Evolutionary conservation across 2,888 invertebrate species (phyloP).

Genomic region (Xestoiulus laeticollis): DNA sequence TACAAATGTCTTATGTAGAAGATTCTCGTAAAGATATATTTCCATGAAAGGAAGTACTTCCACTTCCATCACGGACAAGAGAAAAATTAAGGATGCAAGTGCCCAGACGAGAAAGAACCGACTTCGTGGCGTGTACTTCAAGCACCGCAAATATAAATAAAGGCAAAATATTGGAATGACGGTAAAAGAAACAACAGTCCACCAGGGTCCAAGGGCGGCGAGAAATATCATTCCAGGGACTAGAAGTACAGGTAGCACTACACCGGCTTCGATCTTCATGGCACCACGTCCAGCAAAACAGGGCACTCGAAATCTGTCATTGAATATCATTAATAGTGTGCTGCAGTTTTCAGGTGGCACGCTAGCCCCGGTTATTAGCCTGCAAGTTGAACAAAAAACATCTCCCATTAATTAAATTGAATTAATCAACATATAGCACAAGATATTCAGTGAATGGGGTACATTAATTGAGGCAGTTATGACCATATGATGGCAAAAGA

Average conservation of each 20-base stretch:
- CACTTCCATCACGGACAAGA: constrained; percentile 48
- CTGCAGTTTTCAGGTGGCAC: not conserved
- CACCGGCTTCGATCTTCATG: constrained; percentile 9
- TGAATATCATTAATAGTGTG: not conserved
- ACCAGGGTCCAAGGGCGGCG: constrained; percentile 46
- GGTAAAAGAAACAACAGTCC: constrained; percentile 49
- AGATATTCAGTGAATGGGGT: not conserved
- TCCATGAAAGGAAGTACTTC: constrained; percentile 51
- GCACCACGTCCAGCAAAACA: constrained; percentile 44
- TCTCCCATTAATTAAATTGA: too few species aligned
- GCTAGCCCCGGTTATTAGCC: not conserved
- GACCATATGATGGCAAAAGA: too few species aligned
- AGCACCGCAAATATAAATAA: constrained; percentile 10
- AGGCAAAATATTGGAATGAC: not conserved
- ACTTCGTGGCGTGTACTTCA: constrained; percentile 3
- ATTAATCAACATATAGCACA: too few species aligned
- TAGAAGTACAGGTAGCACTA: constrained; percentile 36
- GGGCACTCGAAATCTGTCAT: constrained; percentile 36
- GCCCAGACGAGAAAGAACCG: constrained; percentile 46
- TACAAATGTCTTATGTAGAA: constrained; percentile 44
- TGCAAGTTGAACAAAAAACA: not conserved
- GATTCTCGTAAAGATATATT: constrained; percentile 45
- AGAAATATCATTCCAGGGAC: constrained; percentile 49
- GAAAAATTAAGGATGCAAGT: constrained; percentile 33
- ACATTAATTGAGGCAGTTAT: too few species aligned